These are phyloP conservation scores for Odontamblyopus lacepedii DNA, from an alignment of 2,797 vertebrate species.

Conservation along the genomic window DNA sequence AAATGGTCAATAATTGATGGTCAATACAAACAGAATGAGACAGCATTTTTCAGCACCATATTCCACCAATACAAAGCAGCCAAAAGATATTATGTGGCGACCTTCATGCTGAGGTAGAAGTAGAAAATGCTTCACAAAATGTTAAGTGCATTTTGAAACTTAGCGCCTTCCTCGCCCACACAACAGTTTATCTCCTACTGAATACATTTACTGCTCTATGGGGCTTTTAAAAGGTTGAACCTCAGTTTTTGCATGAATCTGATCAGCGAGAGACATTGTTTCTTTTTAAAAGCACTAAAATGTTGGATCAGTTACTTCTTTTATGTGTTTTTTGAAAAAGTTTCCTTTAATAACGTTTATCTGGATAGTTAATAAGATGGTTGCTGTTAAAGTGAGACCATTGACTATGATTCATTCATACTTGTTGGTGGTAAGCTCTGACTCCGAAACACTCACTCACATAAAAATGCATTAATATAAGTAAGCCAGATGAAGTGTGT, in stretches of 20 bases:
- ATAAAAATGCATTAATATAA: too few relatives aligned
- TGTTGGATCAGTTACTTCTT: background rate
- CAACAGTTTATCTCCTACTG: constrained; percentile 13
- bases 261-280: constrained; percentile 2
- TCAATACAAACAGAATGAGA: background rate
- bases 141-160: constrained; percentile 20
- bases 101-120: constrained; percentile 1
- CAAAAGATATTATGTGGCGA: background rate
- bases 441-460: too few relatives aligned
- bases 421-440: too few relatives aligned
- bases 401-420: too few relatives aligned
- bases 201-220: constrained; percentile 10
- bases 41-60: background rate
- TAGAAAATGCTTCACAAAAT: constrained; percentile 10
- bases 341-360: too few relatives aligned
- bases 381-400: too few relatives aligned
- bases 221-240: constrained; percentile 14
- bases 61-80: background rate
- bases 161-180: constrained; percentile 11
- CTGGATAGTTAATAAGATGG: too few relatives aligned
- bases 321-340: too few relatives aligned
- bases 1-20: background rate
- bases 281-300: background rate
- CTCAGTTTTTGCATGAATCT: constrained; percentile 1
- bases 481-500: too few relatives aligned